Conservation (phyloP, 2,888 invertebrate genomes). For the Ochropleura leucogaster region DNA sequence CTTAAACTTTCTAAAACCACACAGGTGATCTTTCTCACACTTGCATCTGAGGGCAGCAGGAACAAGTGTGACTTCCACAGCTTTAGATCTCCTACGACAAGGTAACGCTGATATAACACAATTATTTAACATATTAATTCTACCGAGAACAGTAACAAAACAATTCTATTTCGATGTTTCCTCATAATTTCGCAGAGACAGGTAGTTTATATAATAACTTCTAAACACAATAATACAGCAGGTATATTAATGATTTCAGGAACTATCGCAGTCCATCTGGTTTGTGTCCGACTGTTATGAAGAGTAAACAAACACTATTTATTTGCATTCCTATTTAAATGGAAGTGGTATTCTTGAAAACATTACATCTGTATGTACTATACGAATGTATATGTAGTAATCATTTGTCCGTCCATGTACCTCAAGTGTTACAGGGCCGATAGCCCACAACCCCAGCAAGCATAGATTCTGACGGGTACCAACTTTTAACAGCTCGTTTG, state of each 20-base stretch:
- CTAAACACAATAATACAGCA: slow-evolving; percentile 11
- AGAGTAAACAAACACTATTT: neutral
- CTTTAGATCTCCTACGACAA: too few relatives aligned
- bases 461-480: too few relatives aligned
- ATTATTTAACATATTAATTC: neutral
- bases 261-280: slow-evolving; percentile 21
- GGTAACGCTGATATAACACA: neutral
- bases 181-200: slow-evolving; percentile 28
- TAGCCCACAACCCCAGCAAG: too few relatives aligned
- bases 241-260: slow-evolving; percentile 37
- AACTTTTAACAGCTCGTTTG: too few relatives aligned
- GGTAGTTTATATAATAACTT: slow-evolving; percentile 35
- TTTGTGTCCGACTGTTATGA: slow-evolving; percentile 38
- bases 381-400: too few relatives aligned
- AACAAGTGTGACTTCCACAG: too few relatives aligned
- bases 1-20: too few relatives aligned
- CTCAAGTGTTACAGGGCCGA: too few relatives aligned
- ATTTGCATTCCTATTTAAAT: slow-evolving; percentile 24
- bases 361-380: neutral
- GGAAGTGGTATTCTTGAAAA: neutral
- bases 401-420: too few relatives aligned
- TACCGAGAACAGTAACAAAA: slow-evolving; percentile 14
- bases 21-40: too few relatives aligned
- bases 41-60: too few relatives aligned
- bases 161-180: slow-evolving; percentile 28